Base-by-base conservation (phyloP, 37 sponge, comb jelly and placozoan genomes). In the Beroe forskalii region DNA sequence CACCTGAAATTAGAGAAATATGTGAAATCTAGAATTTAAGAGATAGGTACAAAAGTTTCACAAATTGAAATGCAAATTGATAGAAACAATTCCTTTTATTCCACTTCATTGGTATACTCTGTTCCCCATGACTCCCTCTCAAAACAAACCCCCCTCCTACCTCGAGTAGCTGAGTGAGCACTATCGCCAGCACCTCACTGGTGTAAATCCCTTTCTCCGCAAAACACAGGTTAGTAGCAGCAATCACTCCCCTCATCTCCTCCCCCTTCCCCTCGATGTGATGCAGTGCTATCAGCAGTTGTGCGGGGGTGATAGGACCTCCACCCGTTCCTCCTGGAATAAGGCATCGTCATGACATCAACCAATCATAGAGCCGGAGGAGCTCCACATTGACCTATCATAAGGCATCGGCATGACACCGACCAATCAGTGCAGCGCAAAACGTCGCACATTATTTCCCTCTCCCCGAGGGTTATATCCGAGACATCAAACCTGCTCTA, bases 231-330 rank as follows among this genome's bases (percentile, higher is more conserved):
- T 91, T 94, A 24, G 95, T 94, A 24, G 99, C 98, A 92, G 89
- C 67, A 90, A 98, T 95, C 22, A 94, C 93, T 42, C 95, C 92
- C 89, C 96, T 98, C 94, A 98, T 95, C 31, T 96, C 96, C 92
- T 98, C 96, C n/a, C 89, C 89, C 27, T 62, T 89, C 42, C 93
- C 94, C 89, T 97, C 95, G 63, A 98, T 94, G 67, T 94, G 94
- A 90, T 98, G 99, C 41, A 98, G 94, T 17, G 97, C 94, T 20
- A 98, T 90, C 67, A 98, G 90, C 6, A 98, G 93, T 72, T 98
- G 97, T 0, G 96, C 91, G 14, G 97, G 95, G 0, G 93, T 92
- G 28, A 98, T 42, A n/a, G 95, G 95, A 76, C 96, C 92, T 40
- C 89, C 92, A 41, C 92, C 75, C 39, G 76, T 19, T 48, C 61